A percentile compares a stretch with the other conserved stretches of the same genome.
Evolutionary conservation across 1,140 invertebrate species (phyloP).

Genomic region (Caenorhabditis latens): DNA sequence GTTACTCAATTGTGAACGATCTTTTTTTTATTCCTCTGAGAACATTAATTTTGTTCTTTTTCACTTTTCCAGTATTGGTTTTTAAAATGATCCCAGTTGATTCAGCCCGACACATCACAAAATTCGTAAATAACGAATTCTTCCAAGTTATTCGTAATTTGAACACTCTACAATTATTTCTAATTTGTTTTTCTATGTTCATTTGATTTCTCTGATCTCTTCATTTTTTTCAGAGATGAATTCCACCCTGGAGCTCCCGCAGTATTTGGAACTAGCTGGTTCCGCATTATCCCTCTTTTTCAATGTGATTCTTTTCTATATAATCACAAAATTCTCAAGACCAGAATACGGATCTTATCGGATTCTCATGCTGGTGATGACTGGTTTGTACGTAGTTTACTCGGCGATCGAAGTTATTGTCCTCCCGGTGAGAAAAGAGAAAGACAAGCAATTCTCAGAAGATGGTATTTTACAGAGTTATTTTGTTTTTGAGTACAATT

Average conservation of each 20-base stretch:
- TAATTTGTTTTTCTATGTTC: neutral
- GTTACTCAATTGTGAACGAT: no score
- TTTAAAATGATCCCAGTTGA: no score
- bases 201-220: neutral
- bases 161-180: no score
- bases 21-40: no score
- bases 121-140: no score
- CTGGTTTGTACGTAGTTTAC: neutral
- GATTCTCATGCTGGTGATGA: conserved; percentile 2
- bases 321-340: conserved; percentile 11
- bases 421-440: neutral
- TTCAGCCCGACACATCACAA: no score
- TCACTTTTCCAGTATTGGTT: no score
- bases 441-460: neutral
- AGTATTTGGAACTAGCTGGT: neutral
- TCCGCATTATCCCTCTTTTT: neutral
- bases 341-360: conserved; percentile 13
- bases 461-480: neutral
- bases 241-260: neutral
- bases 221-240: neutral
- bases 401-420: neutral
- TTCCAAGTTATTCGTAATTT: no score
- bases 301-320: neutral
- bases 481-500: neutral
- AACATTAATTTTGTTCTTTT: no score